Evolutionary conservation across 2,797 vertebrate species (phyloP).

Genomic region (Leucoraja ocellata): DNA sequence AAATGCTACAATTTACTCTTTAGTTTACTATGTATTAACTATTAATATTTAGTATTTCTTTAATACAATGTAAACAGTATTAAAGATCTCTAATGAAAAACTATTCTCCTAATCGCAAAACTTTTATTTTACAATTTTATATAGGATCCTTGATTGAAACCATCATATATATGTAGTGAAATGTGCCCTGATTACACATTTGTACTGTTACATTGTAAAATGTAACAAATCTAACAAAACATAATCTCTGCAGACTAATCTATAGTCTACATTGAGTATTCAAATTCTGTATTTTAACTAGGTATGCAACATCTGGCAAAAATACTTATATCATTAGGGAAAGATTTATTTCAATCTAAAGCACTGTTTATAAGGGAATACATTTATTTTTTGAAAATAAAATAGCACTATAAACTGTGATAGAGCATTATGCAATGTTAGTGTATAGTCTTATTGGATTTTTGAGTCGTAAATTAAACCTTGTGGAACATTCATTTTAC

Average conservation of each 20-base stretch:
- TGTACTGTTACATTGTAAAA: background rate
- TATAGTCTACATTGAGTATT: background rate
- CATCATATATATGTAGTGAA: background rate
- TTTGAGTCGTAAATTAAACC: background rate
- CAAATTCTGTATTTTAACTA: background rate
- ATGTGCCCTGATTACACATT: background rate
- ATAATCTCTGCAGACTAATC: background rate
- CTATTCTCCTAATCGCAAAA: background rate
- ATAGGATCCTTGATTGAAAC: background rate
- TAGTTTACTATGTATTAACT: too few species aligned
- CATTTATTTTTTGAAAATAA: background rate
- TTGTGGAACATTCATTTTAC: conserved; percentile 41
- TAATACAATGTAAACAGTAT: background rate
- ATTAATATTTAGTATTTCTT: too few species aligned
- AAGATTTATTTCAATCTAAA: background rate
- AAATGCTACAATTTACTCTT: background rate
- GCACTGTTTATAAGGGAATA: background rate
- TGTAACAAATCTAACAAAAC: background rate
- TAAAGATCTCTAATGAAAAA: too few species aligned
- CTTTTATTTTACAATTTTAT: background rate
- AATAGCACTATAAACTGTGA: background rate
- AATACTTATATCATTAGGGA: background rate
- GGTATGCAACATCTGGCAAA: background rate
- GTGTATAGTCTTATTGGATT: background rate
- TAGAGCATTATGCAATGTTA: background rate